Base-by-base conservation (phyloP, 2,888 invertebrate species). In the Patella ulyssiponensis region DNA sequence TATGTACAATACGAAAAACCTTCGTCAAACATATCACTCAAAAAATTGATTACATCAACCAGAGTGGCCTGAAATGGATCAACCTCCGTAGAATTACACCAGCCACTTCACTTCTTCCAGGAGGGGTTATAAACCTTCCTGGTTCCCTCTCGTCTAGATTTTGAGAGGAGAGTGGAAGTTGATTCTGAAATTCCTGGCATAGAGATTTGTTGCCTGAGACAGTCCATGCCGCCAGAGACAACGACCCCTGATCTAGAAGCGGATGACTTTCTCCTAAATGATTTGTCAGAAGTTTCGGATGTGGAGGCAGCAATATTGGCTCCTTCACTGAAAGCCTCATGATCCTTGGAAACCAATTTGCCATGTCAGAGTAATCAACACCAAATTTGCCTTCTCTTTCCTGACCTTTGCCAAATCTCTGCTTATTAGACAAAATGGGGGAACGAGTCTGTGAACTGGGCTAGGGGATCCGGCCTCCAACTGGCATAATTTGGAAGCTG, bases 21-120 rank as follows among this genome's bases (percentile, higher is more conserved):
- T 64, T 64, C 64, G 5, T 64, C n/a, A 12, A 9, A 64, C 64
- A 56, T 75, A n/a, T 54, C 75, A 11, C 69, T 56, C 9, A 78
- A 52, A 27, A 75, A 75, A 23, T 75, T 71, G n/a, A 69, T 69
- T 52, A 75, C 17, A 72, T 75, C 20, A 11, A 58, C 75, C 78
- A 75, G 17, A 78, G 75, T 75, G 78, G 75, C 72, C 54, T 75
- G 72, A 75, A 78, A 17, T 15, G 75, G 75, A 78, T 76, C 54
- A 78, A 75, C 73, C 69, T 78, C 54, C 27, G 56, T 71, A n/a
- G 44, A 33, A 17, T 51, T 12, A 78, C 75, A 78, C 78, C 76
- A 78, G 75, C 78, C 23, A 78, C 51, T 56, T 69, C 72, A 75
- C 56, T 71, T 78, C 17, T 75, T 75, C 72, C 78, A 78, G 75